These are phyloP conservation scores for Aurelia sp. DNA, from an alignment of 30 jellyfish, hydroid and myxozoan species.

Conservation along the genomic window DNA sequence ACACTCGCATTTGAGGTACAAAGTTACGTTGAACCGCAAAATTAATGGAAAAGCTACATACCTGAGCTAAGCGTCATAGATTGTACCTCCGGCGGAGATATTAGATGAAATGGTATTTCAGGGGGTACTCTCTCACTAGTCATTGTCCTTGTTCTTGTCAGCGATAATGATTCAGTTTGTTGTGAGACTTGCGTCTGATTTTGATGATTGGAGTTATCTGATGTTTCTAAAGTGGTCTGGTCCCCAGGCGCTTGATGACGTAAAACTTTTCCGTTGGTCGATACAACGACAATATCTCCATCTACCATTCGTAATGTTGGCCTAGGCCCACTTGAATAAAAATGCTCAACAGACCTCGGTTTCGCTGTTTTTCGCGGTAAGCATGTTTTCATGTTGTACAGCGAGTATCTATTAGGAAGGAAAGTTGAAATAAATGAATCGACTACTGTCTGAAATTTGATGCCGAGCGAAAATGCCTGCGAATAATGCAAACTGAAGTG, in stretches of 20 bases:
- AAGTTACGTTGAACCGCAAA: background rate
- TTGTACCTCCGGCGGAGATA: slow-evolving; percentile 51
- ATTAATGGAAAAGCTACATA: background rate
- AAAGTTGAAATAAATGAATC: background rate
- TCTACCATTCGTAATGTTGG: slow-evolving; percentile 72
- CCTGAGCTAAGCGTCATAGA: slow-evolving; percentile 48
- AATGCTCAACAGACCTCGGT: slow-evolving; percentile 64
- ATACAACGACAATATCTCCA: slow-evolving; percentile 63
- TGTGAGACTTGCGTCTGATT: background rate
- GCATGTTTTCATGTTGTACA: slow-evolving; percentile 61
- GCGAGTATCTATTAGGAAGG: slow-evolving; percentile 30
- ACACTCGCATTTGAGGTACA: no score
- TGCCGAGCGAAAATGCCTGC: no score
- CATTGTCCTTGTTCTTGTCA: slow-evolving; percentile 2
- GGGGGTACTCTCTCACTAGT: slow-evolving; percentile 52
- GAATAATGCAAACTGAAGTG: no score
- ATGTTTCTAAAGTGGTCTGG: slow-evolving; percentile 47
- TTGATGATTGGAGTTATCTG: slow-evolving; percentile 31
- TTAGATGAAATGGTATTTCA: slow-evolving; percentile 57
- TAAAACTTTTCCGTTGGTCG: slow-evolving; percentile 45
- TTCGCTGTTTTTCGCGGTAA: slow-evolving; percentile 54
- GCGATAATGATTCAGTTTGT: slow-evolving; percentile 1
- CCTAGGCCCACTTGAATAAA: slow-evolving; percentile 70
- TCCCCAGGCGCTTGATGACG: slow-evolving; percentile 63
- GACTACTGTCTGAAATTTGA: background rate